Conservation (phyloP, 2,888 invertebrate genomes). For the Caenorhabditis parvicauda region DNA sequence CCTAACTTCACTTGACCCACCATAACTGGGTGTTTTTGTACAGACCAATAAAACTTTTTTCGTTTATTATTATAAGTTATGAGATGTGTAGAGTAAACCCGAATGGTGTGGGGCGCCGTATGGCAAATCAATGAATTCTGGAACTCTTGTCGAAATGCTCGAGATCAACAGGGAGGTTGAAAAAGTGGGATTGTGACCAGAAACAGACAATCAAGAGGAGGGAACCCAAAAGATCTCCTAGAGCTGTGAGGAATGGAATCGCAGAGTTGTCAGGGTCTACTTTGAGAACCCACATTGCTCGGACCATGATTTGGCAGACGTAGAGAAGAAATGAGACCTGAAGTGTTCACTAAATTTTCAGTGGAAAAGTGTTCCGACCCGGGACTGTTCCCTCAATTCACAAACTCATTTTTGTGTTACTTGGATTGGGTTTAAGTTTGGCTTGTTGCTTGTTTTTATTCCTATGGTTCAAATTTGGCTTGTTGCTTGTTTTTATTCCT, state of each 20-base stretch:
- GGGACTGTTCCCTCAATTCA: no score
- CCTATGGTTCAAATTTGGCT: neutral
- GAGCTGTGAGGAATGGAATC: conserved; percentile 56
- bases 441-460: no score
- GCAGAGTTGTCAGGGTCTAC: conserved; percentile 56
- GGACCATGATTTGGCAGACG: conserved; percentile 50
- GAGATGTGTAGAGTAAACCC: no score
- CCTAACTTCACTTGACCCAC: no score
- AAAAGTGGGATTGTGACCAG: conserved; percentile 21
- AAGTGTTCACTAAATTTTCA: conserved; percentile 1
- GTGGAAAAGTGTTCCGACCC: neutral
- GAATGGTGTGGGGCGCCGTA: no score
- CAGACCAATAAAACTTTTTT: no score
- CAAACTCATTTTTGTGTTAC: no score
- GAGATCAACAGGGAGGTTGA: conserved; percentile 16
- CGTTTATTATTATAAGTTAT: no score
- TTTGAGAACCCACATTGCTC: conserved; percentile 46
- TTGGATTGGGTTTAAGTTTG: no score
- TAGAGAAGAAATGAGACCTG: conserved; percentile 53
- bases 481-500: no score
- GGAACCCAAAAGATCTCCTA: conserved; percentile 47
- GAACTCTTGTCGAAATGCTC: neutral
- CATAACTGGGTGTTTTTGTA: no score
- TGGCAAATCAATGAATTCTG: neutral
- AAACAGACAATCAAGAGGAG: conserved; percentile 28